Conservation (phyloP, 2,888 invertebrate species). For the Macropis europaea region DNA sequence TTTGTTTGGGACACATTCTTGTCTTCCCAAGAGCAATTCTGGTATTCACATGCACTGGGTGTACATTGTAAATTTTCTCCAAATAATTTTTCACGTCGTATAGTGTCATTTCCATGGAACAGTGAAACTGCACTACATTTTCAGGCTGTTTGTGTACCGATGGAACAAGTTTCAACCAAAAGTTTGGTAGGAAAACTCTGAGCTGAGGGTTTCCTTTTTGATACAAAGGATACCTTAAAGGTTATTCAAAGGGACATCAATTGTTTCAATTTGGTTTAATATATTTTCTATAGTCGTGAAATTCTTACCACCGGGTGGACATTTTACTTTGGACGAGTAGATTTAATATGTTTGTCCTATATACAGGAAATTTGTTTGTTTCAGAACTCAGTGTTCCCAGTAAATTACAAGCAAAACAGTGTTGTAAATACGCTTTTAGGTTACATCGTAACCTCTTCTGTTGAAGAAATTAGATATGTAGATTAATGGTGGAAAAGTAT, state of each 20-base stretch:
- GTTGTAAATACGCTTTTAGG: too few species aligned
- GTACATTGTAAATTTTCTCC: conserved; percentile 96
- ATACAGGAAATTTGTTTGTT: not conserved
- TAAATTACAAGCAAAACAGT: not conserved
- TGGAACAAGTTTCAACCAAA: conserved; percentile 96
- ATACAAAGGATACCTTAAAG: conserved; percentile 92
- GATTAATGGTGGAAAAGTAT: too few species aligned
- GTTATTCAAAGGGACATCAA: not conserved
- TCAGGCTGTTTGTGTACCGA: conserved; percentile 85
- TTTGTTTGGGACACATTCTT: conserved; percentile 82
- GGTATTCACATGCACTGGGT: conserved; percentile 89
- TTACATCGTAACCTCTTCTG: too few species aligned
- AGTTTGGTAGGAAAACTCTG: conserved; percentile 95
- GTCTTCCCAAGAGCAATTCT: conserved; percentile 87
- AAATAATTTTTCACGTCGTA: conserved; percentile 95
- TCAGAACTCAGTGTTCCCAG: not conserved
- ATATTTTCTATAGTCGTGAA: not conserved
- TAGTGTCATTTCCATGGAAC: conserved; percentile 96
- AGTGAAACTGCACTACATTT: conserved; percentile 93
- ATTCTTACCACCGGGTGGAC: conserved; percentile 69
- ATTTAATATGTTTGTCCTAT: not conserved
- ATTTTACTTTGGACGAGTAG: conserved; percentile 36
- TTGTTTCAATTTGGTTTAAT: not conserved
- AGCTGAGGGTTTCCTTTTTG: conserved; percentile 96
- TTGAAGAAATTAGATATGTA: too few species aligned